phyloP scores from a whole-genome alignment of 2,888 invertebrate genomes.

The Apodemia hepburni region DNA sequence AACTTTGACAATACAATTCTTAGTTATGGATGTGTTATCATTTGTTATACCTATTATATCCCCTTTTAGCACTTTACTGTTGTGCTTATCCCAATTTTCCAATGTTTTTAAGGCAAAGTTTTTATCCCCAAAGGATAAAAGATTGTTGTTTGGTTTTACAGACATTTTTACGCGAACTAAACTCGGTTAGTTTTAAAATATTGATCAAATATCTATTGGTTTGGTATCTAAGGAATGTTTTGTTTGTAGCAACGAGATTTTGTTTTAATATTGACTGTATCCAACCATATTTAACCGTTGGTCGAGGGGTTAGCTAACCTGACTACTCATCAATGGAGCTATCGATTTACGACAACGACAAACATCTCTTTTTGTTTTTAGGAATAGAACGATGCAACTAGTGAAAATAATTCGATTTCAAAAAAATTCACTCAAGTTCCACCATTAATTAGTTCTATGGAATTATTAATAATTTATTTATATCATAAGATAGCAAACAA shows the following conservation, averaged over 20 bases:
- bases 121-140: slow-evolving; percentile 56
- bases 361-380: too few species aligned
- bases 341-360: too few species aligned
- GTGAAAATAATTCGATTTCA: too few species aligned
- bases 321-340: too few species aligned
- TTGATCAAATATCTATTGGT: slow-evolving; percentile 7
- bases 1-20: slow-evolving; percentile 68
- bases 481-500: too few species aligned
- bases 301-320: too few species aligned
- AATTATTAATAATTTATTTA: too few species aligned
- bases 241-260: slow-evolving; percentile 1
- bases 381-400: too few species aligned
- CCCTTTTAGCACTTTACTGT: slow-evolving; percentile 56
- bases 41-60: slow-evolving; percentile 65
- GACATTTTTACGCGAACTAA: slow-evolving; percentile 39
- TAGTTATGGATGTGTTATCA: slow-evolving; percentile 61
- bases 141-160: slow-evolving; percentile 53
- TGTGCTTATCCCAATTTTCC: slow-evolving; percentile 62
- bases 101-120: slow-evolving; percentile 54
- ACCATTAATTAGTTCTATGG: too few species aligned
- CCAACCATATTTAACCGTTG: too few species aligned
- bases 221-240: not conserved
- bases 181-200: not conserved
- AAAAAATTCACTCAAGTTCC: too few species aligned
- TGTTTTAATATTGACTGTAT: too few species aligned